These are phyloP conservation scores for Harpagoxenus sublaevis DNA, from an alignment of 2,888 invertebrate species.

Conservation along the genomic window DNA sequence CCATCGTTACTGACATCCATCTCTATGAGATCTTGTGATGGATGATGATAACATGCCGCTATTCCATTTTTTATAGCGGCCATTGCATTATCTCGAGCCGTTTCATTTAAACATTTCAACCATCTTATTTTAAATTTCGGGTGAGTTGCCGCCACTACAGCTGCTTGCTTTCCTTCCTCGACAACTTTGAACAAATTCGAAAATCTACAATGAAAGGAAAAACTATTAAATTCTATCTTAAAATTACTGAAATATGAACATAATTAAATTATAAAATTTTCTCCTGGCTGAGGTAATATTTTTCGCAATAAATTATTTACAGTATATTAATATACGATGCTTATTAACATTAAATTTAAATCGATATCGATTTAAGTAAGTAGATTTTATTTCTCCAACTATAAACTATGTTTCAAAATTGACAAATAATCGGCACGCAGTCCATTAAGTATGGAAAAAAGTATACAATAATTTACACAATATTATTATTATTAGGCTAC, in stretches of 20 bases:
- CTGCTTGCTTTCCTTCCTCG: conserved; percentile 3
- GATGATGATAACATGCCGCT: not conserved
- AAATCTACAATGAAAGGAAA: conserved; percentile 13
- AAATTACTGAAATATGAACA: not conserved
- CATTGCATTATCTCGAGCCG: conserved; percentile 3
- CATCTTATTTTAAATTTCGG: conserved; percentile 20
- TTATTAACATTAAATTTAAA: no score
- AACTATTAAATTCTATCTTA: not conserved
- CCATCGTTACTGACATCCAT: not conserved
- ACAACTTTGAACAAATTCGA: conserved; percentile 14
- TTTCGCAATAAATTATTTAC: no score
- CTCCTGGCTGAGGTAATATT: no score
- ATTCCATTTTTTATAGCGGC: conserved; percentile 6
- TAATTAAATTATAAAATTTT: no score
- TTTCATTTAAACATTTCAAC: not conserved
- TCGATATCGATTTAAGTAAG: no score
- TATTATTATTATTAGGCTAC: no score
- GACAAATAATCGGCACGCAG: no score
- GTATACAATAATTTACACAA: no score
- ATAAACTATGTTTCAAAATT: no score
- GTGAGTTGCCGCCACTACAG: not conserved
- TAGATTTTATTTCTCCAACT: no score
- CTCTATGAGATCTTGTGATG: not conserved
- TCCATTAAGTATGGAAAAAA: no score
- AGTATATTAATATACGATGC: no score